Conservation (phyloP, 23 tunicate species). For the Halocynthia roretzi region DNA sequence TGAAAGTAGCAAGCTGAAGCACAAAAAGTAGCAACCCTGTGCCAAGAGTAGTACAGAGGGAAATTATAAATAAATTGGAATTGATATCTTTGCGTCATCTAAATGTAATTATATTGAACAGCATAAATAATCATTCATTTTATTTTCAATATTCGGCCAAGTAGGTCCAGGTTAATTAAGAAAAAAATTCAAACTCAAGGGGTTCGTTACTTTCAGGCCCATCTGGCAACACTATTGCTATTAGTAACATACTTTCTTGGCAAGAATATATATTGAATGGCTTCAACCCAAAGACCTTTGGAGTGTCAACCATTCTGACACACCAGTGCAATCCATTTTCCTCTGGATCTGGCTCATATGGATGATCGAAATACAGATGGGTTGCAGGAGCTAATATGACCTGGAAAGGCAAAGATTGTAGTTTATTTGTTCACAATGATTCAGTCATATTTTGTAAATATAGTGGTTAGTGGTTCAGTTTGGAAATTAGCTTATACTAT, state of each 20-base stretch:
- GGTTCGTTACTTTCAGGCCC: no score
- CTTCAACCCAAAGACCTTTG: slow-evolving; percentile 50
- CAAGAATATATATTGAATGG: slow-evolving; percentile 58
- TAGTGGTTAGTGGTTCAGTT: no score
- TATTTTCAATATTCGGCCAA: not conserved
- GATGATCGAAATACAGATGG: slow-evolving; percentile 86
- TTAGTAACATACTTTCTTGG: slow-evolving; percentile 9
- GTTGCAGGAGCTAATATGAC: slow-evolving; percentile 77
- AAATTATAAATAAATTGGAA: no score
- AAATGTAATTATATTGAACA: not conserved
- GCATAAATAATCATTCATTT: not conserved
- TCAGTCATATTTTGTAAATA: no score
- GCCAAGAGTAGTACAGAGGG: no score
- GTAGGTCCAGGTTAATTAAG: not conserved
- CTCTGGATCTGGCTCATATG: slow-evolving; percentile 93
- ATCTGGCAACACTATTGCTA: no score
- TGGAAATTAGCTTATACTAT: no score
- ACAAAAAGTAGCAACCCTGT: no score
- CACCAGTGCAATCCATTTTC: slow-evolving; percentile 81
- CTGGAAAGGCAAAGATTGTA: slow-evolving; percentile 11
- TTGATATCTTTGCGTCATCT: no score
- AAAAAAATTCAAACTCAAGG: not conserved
- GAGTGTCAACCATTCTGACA: slow-evolving; percentile 51
- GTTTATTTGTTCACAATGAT: not conserved
- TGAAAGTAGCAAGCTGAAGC: no score